Evolutionary conservation across 2,888 invertebrate species (phyloP).

Genomic region (Mactromeris polynyma): DNA sequence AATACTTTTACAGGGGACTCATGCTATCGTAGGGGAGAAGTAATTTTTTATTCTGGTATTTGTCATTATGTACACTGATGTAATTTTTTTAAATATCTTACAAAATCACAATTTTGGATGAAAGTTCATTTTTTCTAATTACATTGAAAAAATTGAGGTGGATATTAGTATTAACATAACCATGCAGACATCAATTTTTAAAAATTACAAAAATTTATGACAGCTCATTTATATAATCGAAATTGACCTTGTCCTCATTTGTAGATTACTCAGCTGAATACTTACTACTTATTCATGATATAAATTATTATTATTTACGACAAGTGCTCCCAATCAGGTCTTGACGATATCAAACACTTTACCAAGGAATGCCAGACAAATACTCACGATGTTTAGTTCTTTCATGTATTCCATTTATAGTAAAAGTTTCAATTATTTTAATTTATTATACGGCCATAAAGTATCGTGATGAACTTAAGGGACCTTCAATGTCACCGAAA

Average conservation of each 20-base stretch:
- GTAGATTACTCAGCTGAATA: not conserved
- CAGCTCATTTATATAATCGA: not conserved
- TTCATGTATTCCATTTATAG: not conserved
- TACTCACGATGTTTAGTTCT: not conserved
- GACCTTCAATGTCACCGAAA: too few species aligned
- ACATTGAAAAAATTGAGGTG: too few species aligned
- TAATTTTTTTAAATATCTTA: too few species aligned
- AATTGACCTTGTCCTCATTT: not conserved
- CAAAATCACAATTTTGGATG: too few species aligned
- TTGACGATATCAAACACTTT: not conserved
- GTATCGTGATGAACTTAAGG: too few species aligned
- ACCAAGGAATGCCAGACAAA: not conserved
- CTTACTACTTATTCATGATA: not conserved
- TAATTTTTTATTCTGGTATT: too few species aligned
- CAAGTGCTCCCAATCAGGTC: not conserved
- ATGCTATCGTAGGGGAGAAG: too few species aligned
- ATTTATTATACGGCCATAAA: not conserved
- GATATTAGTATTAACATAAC: too few species aligned
- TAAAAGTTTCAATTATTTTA: not conserved
- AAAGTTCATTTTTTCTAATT: too few species aligned
- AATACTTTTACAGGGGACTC: too few species aligned
- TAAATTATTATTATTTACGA: not conserved
- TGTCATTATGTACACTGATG: too few species aligned
- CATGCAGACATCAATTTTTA: not conserved
- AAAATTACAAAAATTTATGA: not conserved